Evolutionary conservation across 2,888 invertebrate species (phyloP).

Genomic region (Drosophila merina): DNA sequence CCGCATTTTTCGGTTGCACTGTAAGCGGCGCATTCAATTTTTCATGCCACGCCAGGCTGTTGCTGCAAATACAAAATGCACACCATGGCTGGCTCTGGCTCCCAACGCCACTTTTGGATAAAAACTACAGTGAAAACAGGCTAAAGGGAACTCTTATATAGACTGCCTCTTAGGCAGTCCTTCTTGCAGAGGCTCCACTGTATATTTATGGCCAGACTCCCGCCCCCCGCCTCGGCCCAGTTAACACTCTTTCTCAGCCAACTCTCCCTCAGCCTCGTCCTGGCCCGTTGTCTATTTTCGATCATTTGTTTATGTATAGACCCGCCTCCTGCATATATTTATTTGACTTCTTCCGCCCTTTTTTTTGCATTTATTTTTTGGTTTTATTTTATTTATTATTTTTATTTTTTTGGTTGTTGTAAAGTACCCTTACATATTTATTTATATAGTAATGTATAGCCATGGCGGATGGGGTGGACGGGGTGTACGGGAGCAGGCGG

Average conservation of each 20-base stretch:
- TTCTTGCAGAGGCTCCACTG: slow-evolving; percentile 8
- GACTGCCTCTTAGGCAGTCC: background rate
- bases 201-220: slow-evolving; percentile 18
- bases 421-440: slow-evolving; percentile 7
- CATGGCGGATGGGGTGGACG: slow-evolving; percentile 11
- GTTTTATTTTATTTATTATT: slow-evolving; percentile 10
- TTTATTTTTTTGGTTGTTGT: too few relatives aligned
- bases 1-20: slow-evolving; percentile 9
- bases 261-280: slow-evolving; percentile 19
- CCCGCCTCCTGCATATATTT: slow-evolving; percentile 25
- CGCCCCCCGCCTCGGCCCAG: slow-evolving; percentile 3
- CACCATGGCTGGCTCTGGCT: background rate
- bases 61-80: slow-evolving; percentile 63
- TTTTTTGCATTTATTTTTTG: background rate
- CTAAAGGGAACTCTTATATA: background rate
- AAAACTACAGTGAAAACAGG: slow-evolving; percentile 11
- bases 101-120: slow-evolving; percentile 12
- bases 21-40: slow-evolving; percentile 68
- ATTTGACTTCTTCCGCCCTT: background rate
- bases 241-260: slow-evolving; percentile 45
- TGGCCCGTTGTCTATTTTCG: slow-evolving; percentile 60
- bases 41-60: slow-evolving; percentile 77
- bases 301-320: slow-evolving; percentile 68
- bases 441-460: slow-evolving; percentile 31
- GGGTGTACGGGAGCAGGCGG: slow-evolving; percentile 45